These are phyloP conservation scores for Brachionus calyciflorus DNA, from an alignment of 1,140 invertebrate genomes.

Conservation along the genomic window DNA sequence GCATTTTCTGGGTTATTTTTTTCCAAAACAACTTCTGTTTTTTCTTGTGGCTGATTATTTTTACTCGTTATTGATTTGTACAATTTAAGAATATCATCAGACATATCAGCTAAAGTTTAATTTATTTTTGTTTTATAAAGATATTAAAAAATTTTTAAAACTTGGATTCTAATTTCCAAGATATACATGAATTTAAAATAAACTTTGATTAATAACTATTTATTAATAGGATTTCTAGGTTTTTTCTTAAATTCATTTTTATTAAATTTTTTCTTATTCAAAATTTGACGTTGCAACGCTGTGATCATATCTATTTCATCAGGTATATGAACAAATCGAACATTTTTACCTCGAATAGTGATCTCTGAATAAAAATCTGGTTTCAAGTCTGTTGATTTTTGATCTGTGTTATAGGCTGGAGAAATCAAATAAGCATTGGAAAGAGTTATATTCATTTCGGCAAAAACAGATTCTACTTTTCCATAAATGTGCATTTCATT, in stretches of 20 bases:
- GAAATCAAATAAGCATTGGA: conserved; percentile 6
- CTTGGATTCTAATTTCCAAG: conserved; percentile 3
- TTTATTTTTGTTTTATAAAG: not conserved
- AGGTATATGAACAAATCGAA: conserved; percentile 36
- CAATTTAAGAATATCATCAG: conserved; percentile 17
- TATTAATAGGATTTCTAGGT: not conserved
- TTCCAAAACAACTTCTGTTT: not conserved
- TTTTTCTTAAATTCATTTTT: conserved; percentile 41
- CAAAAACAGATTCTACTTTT: conserved; percentile 2
- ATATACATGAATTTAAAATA: not conserved
- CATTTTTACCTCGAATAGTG: conserved; percentile 21
- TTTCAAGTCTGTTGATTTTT: not conserved
- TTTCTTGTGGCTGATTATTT: not conserved
- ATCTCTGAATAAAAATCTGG: not conserved
- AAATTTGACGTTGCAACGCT: conserved; percentile 20
- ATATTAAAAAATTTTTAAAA: not conserved
- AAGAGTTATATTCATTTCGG: conserved; percentile 29
- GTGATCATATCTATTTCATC: conserved; percentile 40
- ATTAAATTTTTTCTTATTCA: conserved; percentile 9
- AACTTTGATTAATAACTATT: not conserved
- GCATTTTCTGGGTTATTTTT: not conserved
- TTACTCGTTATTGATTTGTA: conserved; percentile 10
- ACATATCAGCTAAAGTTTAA: not conserved
- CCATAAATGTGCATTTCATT: conserved; percentile 42
- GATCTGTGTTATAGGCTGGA: not conserved